Conservation (phyloP, 2,113 vertebrate species). For the Catharus minimus region DNA sequence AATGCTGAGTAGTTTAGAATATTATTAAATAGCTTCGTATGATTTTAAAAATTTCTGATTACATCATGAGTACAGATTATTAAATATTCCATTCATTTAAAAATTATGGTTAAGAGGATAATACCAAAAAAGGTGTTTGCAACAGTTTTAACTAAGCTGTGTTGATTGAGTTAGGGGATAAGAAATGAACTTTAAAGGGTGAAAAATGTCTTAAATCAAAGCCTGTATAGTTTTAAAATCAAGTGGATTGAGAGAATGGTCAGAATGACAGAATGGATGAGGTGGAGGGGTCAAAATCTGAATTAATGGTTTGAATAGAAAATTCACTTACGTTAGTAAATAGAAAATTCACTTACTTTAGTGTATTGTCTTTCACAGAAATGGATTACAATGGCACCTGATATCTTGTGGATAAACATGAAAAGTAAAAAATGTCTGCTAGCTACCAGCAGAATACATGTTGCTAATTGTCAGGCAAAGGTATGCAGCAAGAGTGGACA, state of each 20-base stretch:
- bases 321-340: background rate
- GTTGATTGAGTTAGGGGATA: constrained; percentile 48
- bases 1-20: constrained; percentile 47
- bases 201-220: constrained; percentile 29
- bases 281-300: background rate
- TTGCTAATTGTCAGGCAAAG: background rate
- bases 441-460: fast-evolving
- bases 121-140: constrained; percentile 40
- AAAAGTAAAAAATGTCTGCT: background rate
- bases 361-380: background rate
- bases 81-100: constrained; percentile 46
- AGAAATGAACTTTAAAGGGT: constrained; percentile 50
- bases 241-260: background rate
- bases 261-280: background rate
- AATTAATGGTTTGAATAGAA: background rate
- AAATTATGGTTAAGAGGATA: constrained; percentile 59
- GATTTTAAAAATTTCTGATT: constrained; percentile 39
- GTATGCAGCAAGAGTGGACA: background rate
- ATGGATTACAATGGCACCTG: fast-evolving
- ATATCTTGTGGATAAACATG: fast-evolving
- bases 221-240: background rate
- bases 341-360: too few species aligned
- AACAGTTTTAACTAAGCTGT: constrained; percentile 41
- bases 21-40: constrained; percentile 45
- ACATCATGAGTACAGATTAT: constrained; percentile 37